Conservation (phyloP, 1,140 invertebrate species). For the Hyles euphorbiae region DNA sequence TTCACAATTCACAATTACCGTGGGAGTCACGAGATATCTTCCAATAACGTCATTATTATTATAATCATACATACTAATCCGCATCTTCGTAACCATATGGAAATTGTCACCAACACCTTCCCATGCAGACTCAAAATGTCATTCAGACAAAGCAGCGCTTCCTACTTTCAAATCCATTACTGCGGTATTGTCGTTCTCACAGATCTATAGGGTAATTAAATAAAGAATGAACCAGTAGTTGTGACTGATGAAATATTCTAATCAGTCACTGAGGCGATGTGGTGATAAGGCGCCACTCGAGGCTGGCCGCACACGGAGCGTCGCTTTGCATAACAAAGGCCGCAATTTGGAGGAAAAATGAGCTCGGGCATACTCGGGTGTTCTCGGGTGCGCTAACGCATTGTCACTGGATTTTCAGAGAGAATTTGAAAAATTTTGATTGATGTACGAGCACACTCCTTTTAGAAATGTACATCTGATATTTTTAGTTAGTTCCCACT, state of each 20-base stretch:
- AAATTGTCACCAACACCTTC: neutral
- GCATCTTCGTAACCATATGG: too few species aligned
- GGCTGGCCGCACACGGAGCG: constrained; percentile 58
- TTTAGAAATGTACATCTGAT: too few species aligned
- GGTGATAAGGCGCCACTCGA: constrained; percentile 47
- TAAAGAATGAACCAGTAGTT: constrained; percentile 24
- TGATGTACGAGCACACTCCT: too few species aligned
- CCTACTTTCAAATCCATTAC: neutral
- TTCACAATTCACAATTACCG: too few species aligned
- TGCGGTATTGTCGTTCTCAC: constrained; percentile 8
- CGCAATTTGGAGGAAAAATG: constrained; percentile 73
- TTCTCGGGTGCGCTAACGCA: constrained; percentile 38
- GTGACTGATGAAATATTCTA: constrained; percentile 63
- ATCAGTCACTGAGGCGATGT: constrained; percentile 54
- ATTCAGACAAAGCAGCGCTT: neutral
- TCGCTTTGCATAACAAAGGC: constrained; percentile 72
- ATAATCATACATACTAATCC: too few species aligned
- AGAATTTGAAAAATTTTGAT: too few species aligned
- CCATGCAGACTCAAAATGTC: neutral
- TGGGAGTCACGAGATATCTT: too few species aligned
- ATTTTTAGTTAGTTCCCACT: too few species aligned
- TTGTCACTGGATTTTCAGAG: neutral
- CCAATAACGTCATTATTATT: too few species aligned
- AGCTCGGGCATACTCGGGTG: constrained; percentile 49
- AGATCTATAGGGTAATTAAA: constrained; percentile 49